Conservation (phyloP, 2,113 vertebrate species). For the Craseonycteris thonglongyai region DNA sequence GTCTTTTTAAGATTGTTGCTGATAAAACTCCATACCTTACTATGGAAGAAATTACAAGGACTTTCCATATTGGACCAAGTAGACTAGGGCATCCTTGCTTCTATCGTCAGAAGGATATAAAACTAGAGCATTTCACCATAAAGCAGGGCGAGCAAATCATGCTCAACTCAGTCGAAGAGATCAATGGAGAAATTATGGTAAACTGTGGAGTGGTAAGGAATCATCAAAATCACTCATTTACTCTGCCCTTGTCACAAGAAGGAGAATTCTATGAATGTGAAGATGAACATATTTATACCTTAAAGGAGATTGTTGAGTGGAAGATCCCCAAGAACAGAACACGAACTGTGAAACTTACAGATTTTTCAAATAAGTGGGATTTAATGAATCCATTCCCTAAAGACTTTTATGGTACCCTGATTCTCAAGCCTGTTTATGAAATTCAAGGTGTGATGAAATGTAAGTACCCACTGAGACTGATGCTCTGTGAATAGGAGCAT, state of each 20-base stretch:
- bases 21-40: conserved; percentile 82
- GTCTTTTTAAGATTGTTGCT: conserved; percentile 84
- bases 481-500: neutral
- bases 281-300: conserved; percentile 86
- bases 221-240: conserved; percentile 73
- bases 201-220: conserved; percentile 76
- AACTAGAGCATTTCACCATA: conserved; percentile 71
- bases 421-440: conserved; percentile 85
- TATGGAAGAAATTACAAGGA: conserved; percentile 80
- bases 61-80: conserved; percentile 77
- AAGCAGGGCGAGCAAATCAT: conserved; percentile 76
- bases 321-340: conserved; percentile 84
- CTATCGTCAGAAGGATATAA: conserved; percentile 73
- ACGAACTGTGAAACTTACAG: conserved; percentile 79
- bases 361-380: conserved; percentile 64
- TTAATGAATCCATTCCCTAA: conserved; percentile 72
- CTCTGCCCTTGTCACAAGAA: conserved; percentile 78
- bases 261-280: conserved; percentile 86
- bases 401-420: conserved; percentile 77
- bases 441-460: conserved; percentile 86
- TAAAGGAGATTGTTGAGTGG: conserved; percentile 86
- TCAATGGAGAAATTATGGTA: conserved; percentile 63
- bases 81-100: conserved; percentile 80
- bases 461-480: conserved; percentile 78
- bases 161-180: conserved; percentile 74